A percentile compares a stretch with the other conserved stretches of the same genome.
phyloP scores from a whole-genome alignment of 35 echinoderm and acorn worm species.

The Diadema setosum region DNA sequence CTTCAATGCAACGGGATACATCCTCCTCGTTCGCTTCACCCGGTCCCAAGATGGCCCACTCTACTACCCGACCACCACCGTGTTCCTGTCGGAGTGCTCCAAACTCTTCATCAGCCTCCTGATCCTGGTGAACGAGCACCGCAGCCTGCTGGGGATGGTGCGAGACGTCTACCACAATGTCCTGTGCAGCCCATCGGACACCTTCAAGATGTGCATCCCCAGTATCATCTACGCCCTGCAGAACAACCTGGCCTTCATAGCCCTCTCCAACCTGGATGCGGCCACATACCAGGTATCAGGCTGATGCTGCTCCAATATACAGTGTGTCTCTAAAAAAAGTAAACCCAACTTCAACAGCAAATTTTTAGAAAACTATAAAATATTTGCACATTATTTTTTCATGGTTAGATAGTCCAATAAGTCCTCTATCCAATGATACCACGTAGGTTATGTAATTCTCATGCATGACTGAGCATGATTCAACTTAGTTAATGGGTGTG shows the following conservation, averaged over 20 bases:
- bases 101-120: conserved; percentile 74
- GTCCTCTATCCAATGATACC: too few relatives aligned
- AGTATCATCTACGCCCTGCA: conserved; percentile 92
- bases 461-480: too few relatives aligned
- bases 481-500: too few relatives aligned
- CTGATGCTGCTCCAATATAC: background rate
- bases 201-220: conserved; percentile 94
- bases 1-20: conserved; percentile 85
- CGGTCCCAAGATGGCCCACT: conserved; percentile 24
- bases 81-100: conserved; percentile 71
- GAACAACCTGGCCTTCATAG: conserved; percentile 97
- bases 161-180: conserved; percentile 83
- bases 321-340: too few relatives aligned
- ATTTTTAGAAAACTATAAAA: too few relatives aligned
- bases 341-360: too few relatives aligned
- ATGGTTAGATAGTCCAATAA: too few relatives aligned
- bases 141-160: conserved; percentile 69
- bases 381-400: too few relatives aligned
- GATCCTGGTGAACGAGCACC: conserved; percentile 55
- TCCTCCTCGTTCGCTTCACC: conserved; percentile 81
- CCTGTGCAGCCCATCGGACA: conserved; percentile 63
- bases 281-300: conserved; percentile 99
- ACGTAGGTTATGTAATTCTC: too few relatives aligned
- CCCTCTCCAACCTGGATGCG: conserved; percentile 91
- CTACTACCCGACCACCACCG: conserved; percentile 75